Conservation (phyloP, 2,888 invertebrate genomes). For the Oxytorus armatus region DNA sequence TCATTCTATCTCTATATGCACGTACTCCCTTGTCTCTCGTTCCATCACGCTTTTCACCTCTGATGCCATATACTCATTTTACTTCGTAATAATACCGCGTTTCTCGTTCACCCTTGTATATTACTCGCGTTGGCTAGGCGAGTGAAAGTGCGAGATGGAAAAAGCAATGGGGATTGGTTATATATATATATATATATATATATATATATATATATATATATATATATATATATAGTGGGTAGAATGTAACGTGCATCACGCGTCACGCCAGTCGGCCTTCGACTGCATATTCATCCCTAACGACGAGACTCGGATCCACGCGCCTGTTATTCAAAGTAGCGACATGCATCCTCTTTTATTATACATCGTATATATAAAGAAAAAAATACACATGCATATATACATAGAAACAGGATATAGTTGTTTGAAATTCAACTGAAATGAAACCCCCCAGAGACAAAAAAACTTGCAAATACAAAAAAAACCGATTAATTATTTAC, state of each 20-base stretch:
- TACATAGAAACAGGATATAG: not conserved
- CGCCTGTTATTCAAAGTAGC: slow-evolving; percentile 66
- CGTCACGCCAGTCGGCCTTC: slow-evolving; percentile 67
- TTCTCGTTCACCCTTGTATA: slow-evolving; percentile 55
- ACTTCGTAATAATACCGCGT: slow-evolving; percentile 55
- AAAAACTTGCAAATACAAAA: not conserved
- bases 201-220: too few relatives aligned
- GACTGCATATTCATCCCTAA: slow-evolving; percentile 71
- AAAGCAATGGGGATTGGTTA: slow-evolving; percentile 49
- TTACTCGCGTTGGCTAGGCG: slow-evolving; percentile 31
- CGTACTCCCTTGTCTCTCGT: slow-evolving; percentile 27
- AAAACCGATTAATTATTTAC: not conserved
- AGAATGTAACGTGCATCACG: slow-evolving; percentile 52
- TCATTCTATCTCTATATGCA: slow-evolving; percentile 5
- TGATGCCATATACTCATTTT: slow-evolving; percentile 46
- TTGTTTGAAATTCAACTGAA: slow-evolving; percentile 7
- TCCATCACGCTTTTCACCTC: slow-evolving; percentile 43
- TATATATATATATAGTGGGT: too few relatives aligned
- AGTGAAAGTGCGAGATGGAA: slow-evolving; percentile 57
- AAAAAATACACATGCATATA: slow-evolving; percentile 26
- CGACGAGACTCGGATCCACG: slow-evolving; percentile 61
- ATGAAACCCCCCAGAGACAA: not conserved
- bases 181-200: too few relatives aligned
- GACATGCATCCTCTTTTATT: slow-evolving; percentile 51
- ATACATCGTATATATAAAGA: slow-evolving; percentile 26